Base-by-base conservation (phyloP, 1,140 invertebrate genomes). In the Hyles euphorbiae region DNA sequence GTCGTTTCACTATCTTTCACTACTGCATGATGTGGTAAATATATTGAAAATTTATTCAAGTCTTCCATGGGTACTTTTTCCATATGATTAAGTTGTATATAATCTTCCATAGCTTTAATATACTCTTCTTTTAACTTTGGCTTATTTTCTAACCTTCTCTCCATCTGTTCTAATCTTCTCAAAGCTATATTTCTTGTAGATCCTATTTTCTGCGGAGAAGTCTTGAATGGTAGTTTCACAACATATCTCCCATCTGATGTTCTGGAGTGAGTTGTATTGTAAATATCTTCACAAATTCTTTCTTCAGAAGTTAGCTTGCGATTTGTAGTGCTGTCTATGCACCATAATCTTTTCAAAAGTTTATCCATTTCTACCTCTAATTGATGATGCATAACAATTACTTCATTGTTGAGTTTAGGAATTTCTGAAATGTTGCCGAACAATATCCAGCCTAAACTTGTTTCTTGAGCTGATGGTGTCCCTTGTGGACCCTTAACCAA, bases 1-100 rank as follows among this genome's bases (percentile, higher is more conserved):
- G 79, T 77, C 0, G 68, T 83, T 3, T 34, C 22, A 9, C 66
- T 72, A 34, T 58, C 53, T 56, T 71, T 53, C 5, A 76, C 34
- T 3, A 82, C 70, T 2, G 72, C 68, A 48, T 81, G 81, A 61
- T 82, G 72, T 5, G 76, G 76, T 44, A 78, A 51, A 47, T 71
- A 71, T n/a, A 63, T 40, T 34, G 60, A 50, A 10, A 40, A 8
- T 12, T 34, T 63, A 36, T 56, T 48, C 52, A 47, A 45, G 12
- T 62, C 54, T 43, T 62, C 36, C 10, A 58, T 22, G 53, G 61
- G 59, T 33, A 61, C 52, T 53, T 52, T 32, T 60, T 66, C 65
- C 10, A 64, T 58, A 33, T 68, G 59, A 12, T 50, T 53, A 12
- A 61, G 33, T 34, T 61, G 8, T 53, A 56, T 52, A 33, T 64